phyloP scores from a whole-genome alignment of 2,797 vertebrate species.

The Lophius americanus region DNA sequence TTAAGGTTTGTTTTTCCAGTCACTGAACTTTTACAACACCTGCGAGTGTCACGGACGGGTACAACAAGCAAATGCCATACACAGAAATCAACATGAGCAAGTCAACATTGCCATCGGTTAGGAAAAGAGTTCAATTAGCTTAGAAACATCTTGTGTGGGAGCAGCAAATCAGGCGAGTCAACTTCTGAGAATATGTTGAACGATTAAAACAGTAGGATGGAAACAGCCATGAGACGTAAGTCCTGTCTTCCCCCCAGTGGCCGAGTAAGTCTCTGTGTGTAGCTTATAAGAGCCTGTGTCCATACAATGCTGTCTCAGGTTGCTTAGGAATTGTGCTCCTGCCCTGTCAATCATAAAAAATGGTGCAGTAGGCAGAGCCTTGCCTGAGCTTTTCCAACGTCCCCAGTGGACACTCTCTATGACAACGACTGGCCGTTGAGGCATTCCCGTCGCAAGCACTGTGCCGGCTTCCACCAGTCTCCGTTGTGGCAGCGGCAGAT shows the following conservation, averaged over 20 bases:
- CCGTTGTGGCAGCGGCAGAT: conserved; percentile 99
- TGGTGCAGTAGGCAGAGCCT: conserved; percentile 73
- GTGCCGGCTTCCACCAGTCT: conserved; percentile 99
- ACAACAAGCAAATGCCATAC: conserved; percentile 69
- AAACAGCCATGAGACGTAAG: conserved; percentile 60
- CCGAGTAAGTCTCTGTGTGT: conserved; percentile 57
- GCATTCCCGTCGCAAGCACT: conserved; percentile 97
- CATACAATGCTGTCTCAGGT: conserved; percentile 60
- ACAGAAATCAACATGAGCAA: conserved; percentile 62
- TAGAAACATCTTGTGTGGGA: conserved; percentile 73
- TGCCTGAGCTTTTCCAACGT: conserved; percentile 68
- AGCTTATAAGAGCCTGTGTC: conserved; percentile 54
- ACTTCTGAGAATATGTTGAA: conserved; percentile 72
- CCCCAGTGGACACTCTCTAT: conserved; percentile 78
- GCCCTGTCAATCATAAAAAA: conserved; percentile 80
- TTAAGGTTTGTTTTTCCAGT: conserved; percentile 69
- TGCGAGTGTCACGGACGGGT: conserved; percentile 57
- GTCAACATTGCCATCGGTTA: conserved; percentile 62
- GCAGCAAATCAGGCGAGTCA: conserved; percentile 77
- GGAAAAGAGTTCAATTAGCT: conserved; percentile 68
- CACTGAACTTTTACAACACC: conserved; percentile 68
- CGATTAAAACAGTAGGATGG: conserved; percentile 64
- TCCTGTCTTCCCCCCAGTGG: conserved; percentile 59
- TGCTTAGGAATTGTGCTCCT: conserved; percentile 82
- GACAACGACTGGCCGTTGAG: conserved; percentile 94